Base-by-base conservation (phyloP, 2,888 invertebrate species). In the Mythimna impura region DNA sequence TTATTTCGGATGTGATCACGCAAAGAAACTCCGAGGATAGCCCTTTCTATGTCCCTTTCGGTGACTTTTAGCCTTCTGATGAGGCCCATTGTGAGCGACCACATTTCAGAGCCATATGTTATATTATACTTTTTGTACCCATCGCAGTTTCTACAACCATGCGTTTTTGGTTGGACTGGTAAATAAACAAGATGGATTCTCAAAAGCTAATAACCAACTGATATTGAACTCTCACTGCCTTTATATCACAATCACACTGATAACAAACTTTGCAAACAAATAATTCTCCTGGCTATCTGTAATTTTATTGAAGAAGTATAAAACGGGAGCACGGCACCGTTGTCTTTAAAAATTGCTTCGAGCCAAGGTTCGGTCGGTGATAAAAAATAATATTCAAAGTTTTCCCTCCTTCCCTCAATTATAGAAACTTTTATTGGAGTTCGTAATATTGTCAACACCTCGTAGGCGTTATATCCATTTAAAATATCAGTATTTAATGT, bases 371-470 rank as follows among this genome's bases (percentile, higher is more conserved):
- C 71, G 71, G 74, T 34, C 63, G 79, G 81, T 64, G 71, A 81
- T 81, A 81, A 81, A 81, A 81, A 81, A 82, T 81, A 64, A 81
- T 81, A 81, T 81, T 69, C 82, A 79, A 81, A 81, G 62, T 81
- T 81, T 73, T 50, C 12, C 71, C 66, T 61, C 81, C 67, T 63
- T 34, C 50, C 81, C 82, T 62, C 80, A 81, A 79, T 79, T 79
- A 82, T 72, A 62, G 25, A 50, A 79, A 81, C 81, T 81, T 81
- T 81, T 81, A 81, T 82, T 82, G 58, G 81, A 81, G 80, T 82
- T 81, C 47, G 30, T 64, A 75, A 81, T 62, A 60, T 62, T 81
- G 80, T 81, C 81, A 82, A 76, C 81, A 81, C 81, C 66, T 78
- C 52, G 57, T 30, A 58, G 79, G 66, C 70, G 58, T 77, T 77